These are phyloP conservation scores for Perca fluviatilis DNA, from an alignment of 2,113 vertebrate genomes.

Conservation along the genomic window DNA sequence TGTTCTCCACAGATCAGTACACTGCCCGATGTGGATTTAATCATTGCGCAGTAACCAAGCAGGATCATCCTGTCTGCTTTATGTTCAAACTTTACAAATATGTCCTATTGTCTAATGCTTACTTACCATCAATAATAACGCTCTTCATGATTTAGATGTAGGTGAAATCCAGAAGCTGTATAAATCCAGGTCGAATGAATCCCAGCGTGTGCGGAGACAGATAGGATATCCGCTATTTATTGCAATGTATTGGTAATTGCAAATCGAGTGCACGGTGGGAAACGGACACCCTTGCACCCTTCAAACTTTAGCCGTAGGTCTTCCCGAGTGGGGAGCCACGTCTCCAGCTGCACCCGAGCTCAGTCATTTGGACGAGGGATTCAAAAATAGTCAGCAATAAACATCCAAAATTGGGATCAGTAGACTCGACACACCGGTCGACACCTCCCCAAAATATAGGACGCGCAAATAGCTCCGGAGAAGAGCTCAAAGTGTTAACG, in stretches of 20 bases:
- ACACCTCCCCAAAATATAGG: slow-evolving; percentile 67
- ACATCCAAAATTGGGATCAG: slow-evolving; percentile 79
- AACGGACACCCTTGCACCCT: slow-evolving; percentile 66
- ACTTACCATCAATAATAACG: slow-evolving; percentile 82
- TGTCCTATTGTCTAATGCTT: slow-evolving; percentile 9
- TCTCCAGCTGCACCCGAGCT: slow-evolving; percentile 79
- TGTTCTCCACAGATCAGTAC: slow-evolving; percentile 30
- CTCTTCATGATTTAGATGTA: slow-evolving; percentile 81
- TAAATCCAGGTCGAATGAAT: slow-evolving; percentile 78
- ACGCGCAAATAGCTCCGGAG: slow-evolving; percentile 52
- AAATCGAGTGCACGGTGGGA: slow-evolving; percentile 75
- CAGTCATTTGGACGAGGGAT: slow-evolving; percentile 81
- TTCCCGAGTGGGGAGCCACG: slow-evolving; percentile 82
- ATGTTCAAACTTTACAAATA: slow-evolving; percentile 69
- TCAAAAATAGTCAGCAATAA: slow-evolving; percentile 72
- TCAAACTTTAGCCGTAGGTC: slow-evolving; percentile 86
- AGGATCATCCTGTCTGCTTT: slow-evolving; percentile 23
- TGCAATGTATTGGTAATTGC: slow-evolving; percentile 63
- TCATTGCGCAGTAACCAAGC: slow-evolving; percentile 58
- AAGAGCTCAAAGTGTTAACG: slow-evolving; percentile 61
- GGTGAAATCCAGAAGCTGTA: slow-evolving; percentile 73
- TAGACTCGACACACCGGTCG: slow-evolving; percentile 57
- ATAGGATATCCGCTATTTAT: slow-evolving; percentile 67
- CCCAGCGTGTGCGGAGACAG: slow-evolving; percentile 57
- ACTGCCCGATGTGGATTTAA: slow-evolving; percentile 28